A percentile compares a stretch with the other conserved stretches of the same genome.
These are phyloP conservation scores for Agrypnus murinus DNA, from an alignment of 2,888 invertebrate genomes.

Conservation along the genomic window DNA sequence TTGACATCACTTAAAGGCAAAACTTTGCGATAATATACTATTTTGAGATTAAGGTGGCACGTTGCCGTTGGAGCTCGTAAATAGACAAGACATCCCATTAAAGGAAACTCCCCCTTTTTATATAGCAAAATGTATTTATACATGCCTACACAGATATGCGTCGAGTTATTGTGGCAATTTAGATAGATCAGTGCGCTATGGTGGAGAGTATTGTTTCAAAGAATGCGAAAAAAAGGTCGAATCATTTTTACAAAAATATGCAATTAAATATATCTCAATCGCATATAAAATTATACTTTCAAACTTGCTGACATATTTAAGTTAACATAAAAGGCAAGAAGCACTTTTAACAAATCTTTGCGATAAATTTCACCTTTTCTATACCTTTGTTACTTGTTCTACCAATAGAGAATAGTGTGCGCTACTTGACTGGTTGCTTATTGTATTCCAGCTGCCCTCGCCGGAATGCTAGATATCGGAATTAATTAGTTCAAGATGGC, in stretches of 20 bases:
- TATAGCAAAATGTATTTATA: slow-evolving; percentile 56
- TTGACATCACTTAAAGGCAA: slow-evolving; percentile 38
- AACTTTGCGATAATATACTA: slow-evolving; percentile 29
- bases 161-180: slow-evolving; percentile 59
- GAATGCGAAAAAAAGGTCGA: slow-evolving; percentile 25
- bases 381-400: slow-evolving; percentile 10
- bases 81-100: slow-evolving; percentile 53
- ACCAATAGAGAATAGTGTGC: slow-evolving; percentile 30
- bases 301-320: too few relatives aligned
- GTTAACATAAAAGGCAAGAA: too few relatives aligned
- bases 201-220: slow-evolving; percentile 27
- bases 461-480: slow-evolving; percentile 63
- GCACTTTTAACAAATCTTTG: too few relatives aligned
- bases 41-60: slow-evolving; percentile 50
- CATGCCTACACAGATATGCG: slow-evolving; percentile 58
- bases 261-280: too few relatives aligned
- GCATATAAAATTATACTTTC: too few relatives aligned
- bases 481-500: slow-evolving; percentile 64
- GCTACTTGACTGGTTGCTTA: slow-evolving; percentile 49
- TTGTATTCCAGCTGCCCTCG: slow-evolving; percentile 54
- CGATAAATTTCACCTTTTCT: too few relatives aligned
- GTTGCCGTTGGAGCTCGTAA: slow-evolving; percentile 53
- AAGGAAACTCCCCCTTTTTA: slow-evolving; percentile 56
- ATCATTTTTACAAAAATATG: background rate
- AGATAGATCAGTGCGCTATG: slow-evolving; percentile 55